Conservation (phyloP, 2,888 invertebrate species). For the Prosopocoilus inquinatus region DNA sequence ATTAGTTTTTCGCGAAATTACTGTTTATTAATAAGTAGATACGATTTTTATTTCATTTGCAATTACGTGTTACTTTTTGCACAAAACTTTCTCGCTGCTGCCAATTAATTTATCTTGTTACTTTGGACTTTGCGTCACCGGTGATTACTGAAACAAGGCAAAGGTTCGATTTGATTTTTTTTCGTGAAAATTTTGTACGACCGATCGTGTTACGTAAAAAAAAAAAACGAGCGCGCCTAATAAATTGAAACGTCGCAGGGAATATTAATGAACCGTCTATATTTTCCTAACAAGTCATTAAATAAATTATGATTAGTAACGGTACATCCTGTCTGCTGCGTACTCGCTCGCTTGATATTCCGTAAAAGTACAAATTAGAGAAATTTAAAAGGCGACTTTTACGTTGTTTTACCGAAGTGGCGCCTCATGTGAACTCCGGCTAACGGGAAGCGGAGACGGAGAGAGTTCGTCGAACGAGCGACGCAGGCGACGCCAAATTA, state of each 20-base stretch:
- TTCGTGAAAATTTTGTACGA: too few species aligned
- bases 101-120: too few species aligned
- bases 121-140: too few species aligned
- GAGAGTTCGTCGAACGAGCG: not conserved
- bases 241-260: not conserved
- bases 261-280: conserved; percentile 3
- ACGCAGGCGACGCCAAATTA: conserved; percentile 24
- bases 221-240: conserved; percentile 3
- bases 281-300: conserved; percentile 1
- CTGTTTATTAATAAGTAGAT: too few species aligned
- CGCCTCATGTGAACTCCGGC: conserved; percentile 1
- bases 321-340: conserved; percentile 2
- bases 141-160: too few species aligned
- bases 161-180: too few species aligned
- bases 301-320: not conserved
- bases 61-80: too few species aligned
- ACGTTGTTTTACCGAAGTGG: not conserved
- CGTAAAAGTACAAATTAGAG: not conserved
- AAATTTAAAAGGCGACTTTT: not conserved
- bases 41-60: too few species aligned
- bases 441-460: conserved; percentile 3
- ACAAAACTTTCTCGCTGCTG: too few species aligned
- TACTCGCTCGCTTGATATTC: not conserved
- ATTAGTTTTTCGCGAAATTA: too few species aligned
- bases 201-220: not conserved